phyloP scores from a whole-genome alignment of 2,113 vertebrate genomes.

The Phalacrocorax brasilianus region DNA sequence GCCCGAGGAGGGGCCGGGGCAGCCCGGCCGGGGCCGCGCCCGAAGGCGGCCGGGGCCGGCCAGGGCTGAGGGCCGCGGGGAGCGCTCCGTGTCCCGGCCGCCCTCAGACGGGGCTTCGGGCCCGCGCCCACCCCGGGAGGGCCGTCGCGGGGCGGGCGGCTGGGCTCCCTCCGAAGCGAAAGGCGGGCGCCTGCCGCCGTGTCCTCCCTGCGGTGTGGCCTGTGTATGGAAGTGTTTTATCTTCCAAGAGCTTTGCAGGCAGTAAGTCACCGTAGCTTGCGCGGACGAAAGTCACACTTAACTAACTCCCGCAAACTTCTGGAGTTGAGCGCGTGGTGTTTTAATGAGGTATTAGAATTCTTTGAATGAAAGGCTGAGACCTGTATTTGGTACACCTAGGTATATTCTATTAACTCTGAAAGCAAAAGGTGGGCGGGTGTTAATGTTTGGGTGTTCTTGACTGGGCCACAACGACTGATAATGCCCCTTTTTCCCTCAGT shows the following conservation, averaged over 20 bases:
- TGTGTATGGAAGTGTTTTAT: fast-evolving
- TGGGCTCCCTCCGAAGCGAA: fast-evolving
- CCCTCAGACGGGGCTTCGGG: too few relatives aligned
- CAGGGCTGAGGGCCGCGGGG: too few relatives aligned
- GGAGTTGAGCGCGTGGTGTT: neutral
- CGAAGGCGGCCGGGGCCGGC: too few relatives aligned
- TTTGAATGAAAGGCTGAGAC: neutral
- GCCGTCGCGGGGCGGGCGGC: neutral
- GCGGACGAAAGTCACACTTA: fast-evolving
- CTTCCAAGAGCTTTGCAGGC: fast-evolving
- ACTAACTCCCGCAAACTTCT: fast-evolving
- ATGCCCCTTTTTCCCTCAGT: neutral
- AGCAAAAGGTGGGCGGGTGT: neutral
- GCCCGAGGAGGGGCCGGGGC: too few relatives aligned
- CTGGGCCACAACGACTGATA: neutral
- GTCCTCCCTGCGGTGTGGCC: fast-evolving
- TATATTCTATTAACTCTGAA: too few relatives aligned
- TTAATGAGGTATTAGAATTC: fast-evolving
- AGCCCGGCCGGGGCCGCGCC: too few relatives aligned
- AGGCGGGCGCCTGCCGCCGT: fast-evolving
- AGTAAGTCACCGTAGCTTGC: fast-evolving
- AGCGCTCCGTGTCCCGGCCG: too few relatives aligned
- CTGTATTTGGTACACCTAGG: neutral
- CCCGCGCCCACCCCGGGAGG: too few relatives aligned
- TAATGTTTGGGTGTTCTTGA: neutral